Base-by-base conservation (phyloP, 2,113 vertebrate genomes). In the Chroicocephalus ridibundus region DNA sequence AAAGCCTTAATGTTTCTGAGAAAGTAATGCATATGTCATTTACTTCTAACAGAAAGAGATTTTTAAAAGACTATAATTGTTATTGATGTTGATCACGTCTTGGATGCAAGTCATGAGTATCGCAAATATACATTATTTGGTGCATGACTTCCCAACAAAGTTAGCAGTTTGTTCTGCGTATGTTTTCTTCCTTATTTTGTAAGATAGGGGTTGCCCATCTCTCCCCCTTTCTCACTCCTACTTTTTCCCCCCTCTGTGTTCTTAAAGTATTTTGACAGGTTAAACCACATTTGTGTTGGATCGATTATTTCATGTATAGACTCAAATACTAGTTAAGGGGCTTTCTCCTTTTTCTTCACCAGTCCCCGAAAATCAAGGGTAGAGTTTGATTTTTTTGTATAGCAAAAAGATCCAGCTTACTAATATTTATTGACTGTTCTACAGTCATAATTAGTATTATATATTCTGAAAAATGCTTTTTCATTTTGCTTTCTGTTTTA, bases 41-140 rank as follows among this genome's bases (percentile, higher is more conserved):
- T 18, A 2, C 24, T 76, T n/a, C 19, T 32, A 29, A 46, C 31
- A 36, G 34, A 34, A 69, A 19, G 10, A 31, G 21, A 3, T 6
- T 60, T 54, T 13, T 8, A 10, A 13, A 58, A 78, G 7, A 3
- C 42, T 31, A 0, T 75, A 3, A 0, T 34, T 0, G 0, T 65
- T 80, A 15, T 15, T n/a, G 36, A 11, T 18, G 11, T 36, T 71
- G 69, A 46, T 92, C 57, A 21, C 14, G 1, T 32, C 42, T 36
- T 68, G 61, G 58, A 32, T 82, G 19, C 46, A 54, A 78, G 80
- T 66, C 47, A 32, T 26, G 38, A 77, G 38, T 8, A 2, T 47
- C 82, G 36, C 31, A 68, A 52, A 61, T 40, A 34, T 1, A 31
- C 11, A 0, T 75, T 66, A 29, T 26, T 34, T 44, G n/a, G 12